Evolutionary conservation across 1,140 invertebrate genomes (phyloP).

Genomic region (Bombyx mandarina): DNA sequence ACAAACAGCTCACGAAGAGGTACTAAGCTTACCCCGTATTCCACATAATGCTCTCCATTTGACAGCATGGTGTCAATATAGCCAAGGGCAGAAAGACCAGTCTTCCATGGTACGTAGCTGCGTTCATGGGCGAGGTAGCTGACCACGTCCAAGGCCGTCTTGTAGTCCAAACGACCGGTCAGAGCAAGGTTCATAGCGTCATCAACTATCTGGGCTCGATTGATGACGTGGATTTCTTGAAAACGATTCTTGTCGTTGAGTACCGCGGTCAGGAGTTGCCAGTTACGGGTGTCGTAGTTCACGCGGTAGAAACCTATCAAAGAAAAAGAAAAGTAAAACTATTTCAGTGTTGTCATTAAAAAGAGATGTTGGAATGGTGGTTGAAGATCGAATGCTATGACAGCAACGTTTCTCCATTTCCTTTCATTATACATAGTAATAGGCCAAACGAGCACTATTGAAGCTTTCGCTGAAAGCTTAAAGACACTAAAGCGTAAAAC

Average conservation of each 20-base stretch:
- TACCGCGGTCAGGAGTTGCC: constrained; percentile 80
- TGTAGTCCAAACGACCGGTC: constrained; percentile 73
- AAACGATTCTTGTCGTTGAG: constrained; percentile 74
- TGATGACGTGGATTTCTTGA: constrained; percentile 79
- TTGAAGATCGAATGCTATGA: too few relatives aligned
- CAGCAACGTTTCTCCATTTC: too few relatives aligned
- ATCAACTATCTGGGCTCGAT: constrained; percentile 90
- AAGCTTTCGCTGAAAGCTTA: too few relatives aligned
- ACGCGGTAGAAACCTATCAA: constrained; percentile 83
- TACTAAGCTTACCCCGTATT: constrained; percentile 76
- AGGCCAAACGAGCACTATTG: too few relatives aligned
- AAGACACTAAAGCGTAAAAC: too few relatives aligned
- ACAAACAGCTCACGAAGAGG: too few relatives aligned
- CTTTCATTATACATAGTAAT: too few relatives aligned
- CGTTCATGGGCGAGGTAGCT: constrained; percentile 81
- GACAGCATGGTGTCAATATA: constrained; percentile 83
- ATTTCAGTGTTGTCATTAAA: too few relatives aligned
- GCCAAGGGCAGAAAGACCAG: constrained; percentile 77
- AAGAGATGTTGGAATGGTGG: too few relatives aligned
- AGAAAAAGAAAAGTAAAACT: background rate
- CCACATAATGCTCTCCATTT: constrained; percentile 78
- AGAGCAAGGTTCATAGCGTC: constrained; percentile 88
- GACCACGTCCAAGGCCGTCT: constrained; percentile 81
- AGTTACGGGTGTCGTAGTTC: constrained; percentile 77
- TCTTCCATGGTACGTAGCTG: constrained; percentile 86